phyloP scores from a whole-genome alignment of 1,140 invertebrate genomes.

The Mamestra configurata region DNA sequence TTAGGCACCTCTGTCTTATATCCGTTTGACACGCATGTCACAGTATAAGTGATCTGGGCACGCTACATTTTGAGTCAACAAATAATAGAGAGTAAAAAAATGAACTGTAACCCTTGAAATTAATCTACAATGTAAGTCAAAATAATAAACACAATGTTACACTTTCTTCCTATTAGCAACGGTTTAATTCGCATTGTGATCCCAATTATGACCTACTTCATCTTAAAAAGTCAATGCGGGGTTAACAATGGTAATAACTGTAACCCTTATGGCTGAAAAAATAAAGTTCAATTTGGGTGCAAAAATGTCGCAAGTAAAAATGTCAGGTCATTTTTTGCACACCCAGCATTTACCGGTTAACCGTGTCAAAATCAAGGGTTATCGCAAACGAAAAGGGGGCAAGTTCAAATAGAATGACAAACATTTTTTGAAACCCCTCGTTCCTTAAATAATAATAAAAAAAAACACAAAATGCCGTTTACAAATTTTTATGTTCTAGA shows the following conservation, averaged over 20 bases:
- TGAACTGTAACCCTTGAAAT: constrained; percentile 41
- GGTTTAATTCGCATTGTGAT: constrained; percentile 60
- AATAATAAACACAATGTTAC: constrained; percentile 55
- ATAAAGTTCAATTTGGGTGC: constrained; percentile 17
- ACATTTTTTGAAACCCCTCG: constrained; percentile 76
- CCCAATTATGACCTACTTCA: constrained; percentile 62
- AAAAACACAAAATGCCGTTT: constrained; percentile 71
- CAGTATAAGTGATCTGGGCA: constrained; percentile 41
- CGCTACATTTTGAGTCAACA: constrained; percentile 30
- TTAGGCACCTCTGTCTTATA: constrained; percentile 41
- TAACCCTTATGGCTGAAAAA: neutral
- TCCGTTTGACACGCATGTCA: constrained; percentile 50
- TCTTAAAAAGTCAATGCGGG: constrained; percentile 50
- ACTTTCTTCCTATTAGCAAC: constrained; percentile 59
- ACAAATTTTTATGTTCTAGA: constrained; percentile 85
- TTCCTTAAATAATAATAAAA: constrained; percentile 70
- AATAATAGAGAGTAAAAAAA: constrained; percentile 12
- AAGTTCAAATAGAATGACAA: constrained; percentile 80
- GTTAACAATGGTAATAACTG: constrained; percentile 18
- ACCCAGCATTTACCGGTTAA: constrained; percentile 58
- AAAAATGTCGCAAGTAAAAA: neutral
- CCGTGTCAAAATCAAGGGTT: constrained; percentile 71
- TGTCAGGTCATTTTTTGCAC: constrained; percentile 54
- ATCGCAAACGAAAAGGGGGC: constrained; percentile 67
- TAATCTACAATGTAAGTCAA: constrained; percentile 57